A percentile compares a stretch with the other conserved stretches of the same genome.
These are phyloP conservation scores for Coregonus clupeaformis DNA, from an alignment of 2,113 vertebrate genomes.

Conservation along the genomic window DNA sequence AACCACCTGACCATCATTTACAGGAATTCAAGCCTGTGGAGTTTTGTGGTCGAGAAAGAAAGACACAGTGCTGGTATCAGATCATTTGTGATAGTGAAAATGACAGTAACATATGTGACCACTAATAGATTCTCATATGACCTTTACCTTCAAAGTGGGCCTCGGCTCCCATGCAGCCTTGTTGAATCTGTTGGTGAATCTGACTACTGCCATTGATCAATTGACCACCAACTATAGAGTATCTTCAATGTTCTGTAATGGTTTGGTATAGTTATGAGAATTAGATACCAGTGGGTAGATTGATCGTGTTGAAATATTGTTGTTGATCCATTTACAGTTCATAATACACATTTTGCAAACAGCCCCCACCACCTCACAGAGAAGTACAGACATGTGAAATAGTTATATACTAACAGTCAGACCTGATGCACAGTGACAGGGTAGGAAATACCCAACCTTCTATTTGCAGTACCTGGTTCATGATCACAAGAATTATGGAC, in stretches of 20 bases:
- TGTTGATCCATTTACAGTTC: background rate
- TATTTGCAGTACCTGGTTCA: too few species aligned
- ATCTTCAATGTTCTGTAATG: background rate
- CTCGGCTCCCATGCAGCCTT: too few species aligned
- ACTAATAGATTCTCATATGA: slow-evolving; percentile 38
- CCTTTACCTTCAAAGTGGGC: slow-evolving; percentile 24
- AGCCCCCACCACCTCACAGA: too few species aligned
- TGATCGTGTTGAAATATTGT: background rate
- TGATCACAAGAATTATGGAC: too few species aligned
- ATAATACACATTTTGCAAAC: too few species aligned
- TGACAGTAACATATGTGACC: slow-evolving; percentile 43
- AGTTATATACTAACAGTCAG: too few species aligned
- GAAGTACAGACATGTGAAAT: too few species aligned
- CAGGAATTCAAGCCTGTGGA: slow-evolving; percentile 60
- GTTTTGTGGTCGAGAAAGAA: slow-evolving; percentile 58
- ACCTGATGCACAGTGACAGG: too few species aligned
- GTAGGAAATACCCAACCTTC: too few species aligned
- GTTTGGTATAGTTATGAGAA: background rate
- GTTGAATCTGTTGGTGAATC: background rate
- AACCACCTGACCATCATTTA: slow-evolving; percentile 63
- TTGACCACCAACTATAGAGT: background rate
- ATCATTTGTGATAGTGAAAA: slow-evolving; percentile 67
- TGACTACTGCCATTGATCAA: background rate
- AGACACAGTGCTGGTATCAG: slow-evolving; percentile 53
- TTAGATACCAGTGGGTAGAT: background rate